These are phyloP conservation scores for Hydra vulgaris DNA, from an alignment of 30 jellyfish, hydroid and myxozoan genomes.

Conservation along the genomic window DNA sequence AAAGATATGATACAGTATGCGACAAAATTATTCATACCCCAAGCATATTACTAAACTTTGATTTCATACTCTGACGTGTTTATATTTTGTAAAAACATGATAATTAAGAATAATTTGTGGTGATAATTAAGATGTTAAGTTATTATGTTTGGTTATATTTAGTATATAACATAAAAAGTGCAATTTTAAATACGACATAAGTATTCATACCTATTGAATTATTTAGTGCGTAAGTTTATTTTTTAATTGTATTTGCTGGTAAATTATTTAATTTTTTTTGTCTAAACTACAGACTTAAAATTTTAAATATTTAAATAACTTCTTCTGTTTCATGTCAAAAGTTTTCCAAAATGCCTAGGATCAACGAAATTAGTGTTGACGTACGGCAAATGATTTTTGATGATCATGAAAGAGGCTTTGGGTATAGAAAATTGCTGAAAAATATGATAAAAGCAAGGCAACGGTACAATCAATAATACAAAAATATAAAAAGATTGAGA, in stretches of 20 bases:
- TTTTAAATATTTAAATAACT: neutral
- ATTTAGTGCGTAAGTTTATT: neutral
- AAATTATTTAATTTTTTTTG: neutral
- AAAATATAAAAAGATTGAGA: neutral
- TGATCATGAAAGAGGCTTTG: neutral
- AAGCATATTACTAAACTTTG: neutral
- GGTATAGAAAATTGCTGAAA: neutral
- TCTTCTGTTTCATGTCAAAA: neutral
- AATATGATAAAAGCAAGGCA: neutral
- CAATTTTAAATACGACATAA: neutral
- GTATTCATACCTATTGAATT: neutral
- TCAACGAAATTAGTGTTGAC: neutral
- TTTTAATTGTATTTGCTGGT: neutral
- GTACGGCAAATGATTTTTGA: neutral
- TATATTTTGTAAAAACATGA: neutral
- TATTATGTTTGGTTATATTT: neutral
- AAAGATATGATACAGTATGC: neutral
- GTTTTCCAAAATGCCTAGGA: neutral
- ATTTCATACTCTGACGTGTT: neutral
- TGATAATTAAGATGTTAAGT: neutral
- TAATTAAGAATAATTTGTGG: neutral
- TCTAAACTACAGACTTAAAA: neutral
- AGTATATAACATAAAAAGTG: neutral
- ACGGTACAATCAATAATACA: neutral
- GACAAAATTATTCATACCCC: neutral